Base-by-base conservation (phyloP, 2,888 invertebrate genomes). In the Drosophila subsilvestris region DNA sequence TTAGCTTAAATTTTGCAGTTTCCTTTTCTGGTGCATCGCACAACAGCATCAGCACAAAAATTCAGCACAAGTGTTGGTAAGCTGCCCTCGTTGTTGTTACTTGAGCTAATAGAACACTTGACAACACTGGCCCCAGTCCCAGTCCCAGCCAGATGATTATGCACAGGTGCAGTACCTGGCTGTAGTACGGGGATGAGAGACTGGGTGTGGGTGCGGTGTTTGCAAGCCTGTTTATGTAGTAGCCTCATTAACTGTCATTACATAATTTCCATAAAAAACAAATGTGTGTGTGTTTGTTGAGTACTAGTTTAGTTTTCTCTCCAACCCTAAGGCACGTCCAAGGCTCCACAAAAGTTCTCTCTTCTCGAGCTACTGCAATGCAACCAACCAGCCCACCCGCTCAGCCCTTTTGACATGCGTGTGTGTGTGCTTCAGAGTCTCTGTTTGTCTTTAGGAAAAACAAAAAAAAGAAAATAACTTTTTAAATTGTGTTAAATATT, bases 401-500 rank as follows among this genome's bases (percentile, higher is more conserved):
- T 14, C 65, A 72, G 70, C 71, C 68, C 73, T 55, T 32, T 63
- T 37, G 6, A 7, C 37, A 37, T 14, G 47, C 45, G 47, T 60
- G 60, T 60, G 71, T 86, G 60, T 55, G 60, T 53, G 82, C 76
- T 71, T 73, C 65, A 66, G 76, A 78, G 85, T 76, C 76, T 76
- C 76, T 82, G 88, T 85, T 88, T 80, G 77, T 77, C 88, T 80
- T 86, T 80, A 44, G 69, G 74, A 22, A 75, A 80, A 71, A 76
- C 44, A 73, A 71, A 80, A 71, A 76, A 51, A 73, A 71, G 29
- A 48, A 58, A 49, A 29, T 12, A 57, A 72, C 71, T 83, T 85
- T 88, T 75, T 84, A 88, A 88, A 88, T 85, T 88, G 87, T 86
- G 79, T 88, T 85, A 81, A 88, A 88, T 85, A 85, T 88, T 85